Percentiles rank a stretch among this genome's conserved stretches.
Evolutionary conservation across 1,140 invertebrate genomes (phyloP).

Genomic region (Saxidomus purpurata): DNA sequence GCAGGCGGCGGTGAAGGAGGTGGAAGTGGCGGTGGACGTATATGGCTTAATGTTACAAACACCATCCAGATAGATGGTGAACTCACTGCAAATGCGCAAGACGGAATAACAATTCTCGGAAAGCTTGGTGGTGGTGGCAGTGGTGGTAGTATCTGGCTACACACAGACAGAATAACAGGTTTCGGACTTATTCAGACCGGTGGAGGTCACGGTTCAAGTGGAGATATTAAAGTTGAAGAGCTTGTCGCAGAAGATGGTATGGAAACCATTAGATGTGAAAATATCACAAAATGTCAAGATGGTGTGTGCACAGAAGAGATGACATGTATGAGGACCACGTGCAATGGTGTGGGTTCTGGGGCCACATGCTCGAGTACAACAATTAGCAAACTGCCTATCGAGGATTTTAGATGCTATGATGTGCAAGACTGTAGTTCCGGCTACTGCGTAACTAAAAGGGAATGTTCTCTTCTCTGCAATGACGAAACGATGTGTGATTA

Average conservation of each 20-base stretch:
- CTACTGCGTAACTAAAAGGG: background rate
- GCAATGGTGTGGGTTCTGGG: background rate
- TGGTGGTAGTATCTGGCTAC: constrained; percentile 80
- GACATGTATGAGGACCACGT: constrained; percentile 38
- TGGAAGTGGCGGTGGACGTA: constrained; percentile 78
- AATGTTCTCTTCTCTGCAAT: constrained; percentile 55
- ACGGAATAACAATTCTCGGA: constrained; percentile 61
- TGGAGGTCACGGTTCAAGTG: constrained; percentile 70
- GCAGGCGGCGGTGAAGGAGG: constrained; percentile 76
- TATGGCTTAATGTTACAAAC: constrained; percentile 81
- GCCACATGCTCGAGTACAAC: constrained; percentile 36
- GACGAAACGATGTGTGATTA: constrained; percentile 42
- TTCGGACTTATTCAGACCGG: constrained; percentile 73
- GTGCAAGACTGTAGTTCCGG: constrained; percentile 50
- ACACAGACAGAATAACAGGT: constrained; percentile 74
- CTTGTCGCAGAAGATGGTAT: constrained; percentile 41
- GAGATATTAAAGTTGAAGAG: constrained; percentile 41
- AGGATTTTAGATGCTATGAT: constrained; percentile 33
- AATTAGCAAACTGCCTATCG: constrained; percentile 19
- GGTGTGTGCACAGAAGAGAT: constrained; percentile 25
- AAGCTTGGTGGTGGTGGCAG: constrained; percentile 76
- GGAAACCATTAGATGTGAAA: constrained; percentile 49
- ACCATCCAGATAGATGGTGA: constrained; percentile 77
- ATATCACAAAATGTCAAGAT: constrained; percentile 44
- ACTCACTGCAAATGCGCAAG: constrained; percentile 75